Evolutionary conservation across 2,113 vertebrate species (phyloP), one percentile per base, ranked within the genome.

Genomic region (Gavia stellata): DNA sequence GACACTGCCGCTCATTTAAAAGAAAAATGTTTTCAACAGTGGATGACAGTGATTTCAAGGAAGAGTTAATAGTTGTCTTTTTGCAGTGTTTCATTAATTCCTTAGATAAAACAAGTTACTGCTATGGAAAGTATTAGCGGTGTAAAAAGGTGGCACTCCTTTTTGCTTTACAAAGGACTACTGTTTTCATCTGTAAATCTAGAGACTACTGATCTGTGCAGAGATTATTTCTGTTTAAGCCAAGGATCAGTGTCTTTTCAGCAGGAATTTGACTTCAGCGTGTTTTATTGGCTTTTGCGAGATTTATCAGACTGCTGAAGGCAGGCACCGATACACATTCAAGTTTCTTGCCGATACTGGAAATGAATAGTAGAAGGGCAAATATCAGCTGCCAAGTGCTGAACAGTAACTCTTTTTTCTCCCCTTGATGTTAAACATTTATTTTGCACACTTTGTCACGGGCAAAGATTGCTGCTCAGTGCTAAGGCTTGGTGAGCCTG

Each of bases 211-310:
- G 96, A 98, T 95, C 70, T 94, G 90, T 56, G 92, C 66, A 94
- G 80, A 96, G 97, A 98, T 97, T 96, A 96, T 90, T 96, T 93
- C 90, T 58, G 80, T 96, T 97, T 97, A 98, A 98, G 96, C 93
- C 97, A 93, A 94, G 90, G 95, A 98, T 97, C 97, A 97, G 92
- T 49, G 62, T 96, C 81, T 90, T 96, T 97, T 98, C 97, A 92
- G 81, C 86, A 95, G 86, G 97, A 97, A 97, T 93, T 96, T 97
- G 91, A 96, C 90, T 97, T 97, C 44, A 97, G 80, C 38, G 62
- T 82, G 92, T 94, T 97, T 94, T 96, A 97, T 84, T 96, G 96
- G 97, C 96, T 97, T 97, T 96, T 92, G 92, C 7, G 10, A 95
- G 90, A 92, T 92, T 50, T 96, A 96, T 88, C 96, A 95, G 94